A percentile compares a stretch with the other conserved stretches of the same genome.
phyloP scores from a whole-genome alignment of 2,797 vertebrate species.

The Anguilla marmorata region DNA sequence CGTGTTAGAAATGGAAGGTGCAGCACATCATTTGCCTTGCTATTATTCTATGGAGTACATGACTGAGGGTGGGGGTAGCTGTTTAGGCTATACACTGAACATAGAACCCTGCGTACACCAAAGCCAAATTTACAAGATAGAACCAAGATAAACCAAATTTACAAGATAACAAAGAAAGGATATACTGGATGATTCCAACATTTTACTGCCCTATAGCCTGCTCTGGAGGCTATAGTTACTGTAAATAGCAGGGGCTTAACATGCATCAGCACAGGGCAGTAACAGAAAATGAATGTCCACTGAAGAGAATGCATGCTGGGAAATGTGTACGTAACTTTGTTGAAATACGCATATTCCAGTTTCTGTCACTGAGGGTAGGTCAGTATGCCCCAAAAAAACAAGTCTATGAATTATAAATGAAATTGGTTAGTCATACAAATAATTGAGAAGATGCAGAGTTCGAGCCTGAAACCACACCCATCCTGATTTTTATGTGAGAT shows the following conservation, averaged over 20 bases:
- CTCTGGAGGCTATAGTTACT: neutral
- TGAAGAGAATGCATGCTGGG: neutral
- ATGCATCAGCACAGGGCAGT: neutral
- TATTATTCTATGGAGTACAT: neutral
- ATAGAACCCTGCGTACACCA: neutral
- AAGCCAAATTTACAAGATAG: neutral
- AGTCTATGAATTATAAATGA: neutral
- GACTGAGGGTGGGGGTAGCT: neutral
- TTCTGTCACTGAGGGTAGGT: neutral
- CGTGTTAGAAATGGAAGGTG: neutral
- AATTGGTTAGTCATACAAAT: neutral
- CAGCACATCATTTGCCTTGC: neutral
- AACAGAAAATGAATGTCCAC: neutral
- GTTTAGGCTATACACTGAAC: neutral
- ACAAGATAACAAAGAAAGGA: neutral
- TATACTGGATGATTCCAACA: neutral
- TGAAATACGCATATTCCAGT: neutral
- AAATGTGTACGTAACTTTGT: neutral
- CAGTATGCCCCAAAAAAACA: neutral
- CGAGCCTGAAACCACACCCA: neutral
- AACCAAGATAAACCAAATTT: neutral
- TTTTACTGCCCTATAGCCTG: neutral
- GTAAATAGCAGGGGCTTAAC: neutral
- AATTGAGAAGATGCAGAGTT: neutral
- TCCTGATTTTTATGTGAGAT: neutral